These are phyloP conservation scores for Alloplasta piceator DNA, from an alignment of 2,888 invertebrate genomes.

Conservation along the genomic window DNA sequence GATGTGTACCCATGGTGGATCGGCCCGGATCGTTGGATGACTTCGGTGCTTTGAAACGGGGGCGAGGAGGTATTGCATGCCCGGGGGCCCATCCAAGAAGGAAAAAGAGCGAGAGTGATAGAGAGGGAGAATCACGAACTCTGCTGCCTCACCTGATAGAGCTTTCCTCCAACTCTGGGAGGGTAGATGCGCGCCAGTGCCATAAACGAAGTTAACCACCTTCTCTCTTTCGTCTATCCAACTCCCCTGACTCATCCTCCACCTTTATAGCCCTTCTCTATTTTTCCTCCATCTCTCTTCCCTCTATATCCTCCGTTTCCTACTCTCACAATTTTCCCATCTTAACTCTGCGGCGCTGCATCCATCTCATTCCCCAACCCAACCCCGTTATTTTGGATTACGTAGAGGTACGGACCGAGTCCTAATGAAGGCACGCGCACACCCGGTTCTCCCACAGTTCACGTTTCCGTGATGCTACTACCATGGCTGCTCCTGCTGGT, in stretches of 20 bases:
- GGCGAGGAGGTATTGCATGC: slow-evolving; percentile 16
- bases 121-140: slow-evolving; percentile 16
- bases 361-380: slow-evolving; percentile 49
- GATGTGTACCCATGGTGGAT: slow-evolving; percentile 21
- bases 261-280: background rate
- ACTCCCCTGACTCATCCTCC: slow-evolving; percentile 38
- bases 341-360: slow-evolving; percentile 28
- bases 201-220: slow-evolving; percentile 71
- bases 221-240: slow-evolving; percentile 55
- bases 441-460: slow-evolving; percentile 49
- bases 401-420: slow-evolving; percentile 66
- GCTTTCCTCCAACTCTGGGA: slow-evolving; percentile 41
- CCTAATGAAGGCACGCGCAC: slow-evolving; percentile 79
- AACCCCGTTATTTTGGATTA: slow-evolving; percentile 75
- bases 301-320: background rate
- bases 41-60: slow-evolving; percentile 36
- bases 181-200: slow-evolving; percentile 45
- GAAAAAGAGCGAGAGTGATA: background rate
- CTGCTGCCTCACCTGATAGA: slow-evolving; percentile 28
- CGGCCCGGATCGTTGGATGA: slow-evolving; percentile 46
- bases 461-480: slow-evolving; percentile 26
- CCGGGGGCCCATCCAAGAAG: slow-evolving; percentile 32
- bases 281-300: background rate
- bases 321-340: slow-evolving; percentile 41
- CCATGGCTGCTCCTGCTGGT: slow-evolving; percentile 15